Evolutionary conservation across 1,140 invertebrate species (phyloP).

Genomic region (Drosophila arawakana): DNA sequence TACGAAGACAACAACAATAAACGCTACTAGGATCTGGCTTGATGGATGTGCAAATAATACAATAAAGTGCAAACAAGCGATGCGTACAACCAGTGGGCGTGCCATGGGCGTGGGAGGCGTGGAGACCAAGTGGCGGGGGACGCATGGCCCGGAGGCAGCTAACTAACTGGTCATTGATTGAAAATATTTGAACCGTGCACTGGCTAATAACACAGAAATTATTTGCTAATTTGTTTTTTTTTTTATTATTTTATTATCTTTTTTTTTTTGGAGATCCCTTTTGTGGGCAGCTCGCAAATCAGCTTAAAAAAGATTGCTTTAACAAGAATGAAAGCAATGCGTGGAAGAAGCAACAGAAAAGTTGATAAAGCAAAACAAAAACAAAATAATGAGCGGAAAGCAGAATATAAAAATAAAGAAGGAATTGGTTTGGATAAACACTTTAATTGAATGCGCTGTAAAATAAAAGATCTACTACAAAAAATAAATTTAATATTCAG

Average conservation of each 20-base stretch:
- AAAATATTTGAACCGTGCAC: slow-evolving; percentile 53
- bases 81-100: slow-evolving; percentile 40
- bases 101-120: too few species aligned
- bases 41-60: slow-evolving; percentile 66
- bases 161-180: slow-evolving; percentile 48
- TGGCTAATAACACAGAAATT: slow-evolving; percentile 70
- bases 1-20: slow-evolving; percentile 42
- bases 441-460: slow-evolving; percentile 22
- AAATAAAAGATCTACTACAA: not conserved
- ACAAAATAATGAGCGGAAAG: slow-evolving; percentile 2
- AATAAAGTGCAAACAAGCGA: slow-evolving; percentile 63
- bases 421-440: slow-evolving; percentile 27
- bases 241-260: too few species aligned
- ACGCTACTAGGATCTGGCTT: not conserved
- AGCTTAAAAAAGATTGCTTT: slow-evolving; percentile 63
- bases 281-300: slow-evolving; percentile 46
- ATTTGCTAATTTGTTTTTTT: slow-evolving; percentile 74
- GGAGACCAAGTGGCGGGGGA: not conserved
- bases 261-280: slow-evolving; percentile 13
- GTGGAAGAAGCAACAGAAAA: slow-evolving; percentile 52
- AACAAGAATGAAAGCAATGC: slow-evolving; percentile 44
- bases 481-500: not conserved
- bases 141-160: not conserved
- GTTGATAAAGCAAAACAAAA: slow-evolving; percentile 59
- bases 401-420: not conserved